Base-by-base conservation (phyloP, 2,797 vertebrate species). In the Todus mexicanus region DNA sequence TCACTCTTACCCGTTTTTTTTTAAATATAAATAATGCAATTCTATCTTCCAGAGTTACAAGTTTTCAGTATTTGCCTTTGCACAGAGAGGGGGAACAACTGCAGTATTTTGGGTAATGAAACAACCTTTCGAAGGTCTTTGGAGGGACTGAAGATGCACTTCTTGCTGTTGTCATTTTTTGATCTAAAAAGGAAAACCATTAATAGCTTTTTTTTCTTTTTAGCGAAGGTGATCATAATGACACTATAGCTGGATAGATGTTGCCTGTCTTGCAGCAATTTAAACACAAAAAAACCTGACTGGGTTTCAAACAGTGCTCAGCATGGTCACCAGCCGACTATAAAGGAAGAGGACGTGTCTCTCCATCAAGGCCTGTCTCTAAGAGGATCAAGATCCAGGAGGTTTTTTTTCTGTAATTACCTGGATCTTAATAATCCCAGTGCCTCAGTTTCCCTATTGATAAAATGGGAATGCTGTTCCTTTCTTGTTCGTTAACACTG, bases 381-480 rank as follows among this genome's bases (percentile, higher is more conserved):
- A 29, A 86, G 33, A 87, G 38, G 60, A 90, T 42, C 23, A 38
- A 60, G 68, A 73, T 35, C 38, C 60, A 35, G 53, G 56, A 76
- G 21, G 19, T 60, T 74, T 61, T 74, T 22, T 73, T 74, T 57
- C 54, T 83, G 37, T 38, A 68, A 0, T 50, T 92, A 17, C 19
- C 72, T 37, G 43, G 42, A 69, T 56, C 59, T 64, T 31, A 57
- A 54, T 57, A 56, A 3, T 10, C 29, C 53, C n/a, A 4, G 26
- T 91, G 59, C 84, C 86, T 96, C 93, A 78, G 86, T 95, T 94
- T 94, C 84, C 72, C 47, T 54, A 13, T 29, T 47, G 75, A n/a
- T 65, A 54, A 80, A 87, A 64, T 20, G 38, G 54, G 47, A 83
- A 53, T 25, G 26, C 54, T 51, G 20, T 50, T 84, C 37, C 22